Evolutionary conservation across 2,888 invertebrate species (phyloP), one percentile per base, ranked within the genome.

Genomic region (Agriopis leucophaearia): DNA sequence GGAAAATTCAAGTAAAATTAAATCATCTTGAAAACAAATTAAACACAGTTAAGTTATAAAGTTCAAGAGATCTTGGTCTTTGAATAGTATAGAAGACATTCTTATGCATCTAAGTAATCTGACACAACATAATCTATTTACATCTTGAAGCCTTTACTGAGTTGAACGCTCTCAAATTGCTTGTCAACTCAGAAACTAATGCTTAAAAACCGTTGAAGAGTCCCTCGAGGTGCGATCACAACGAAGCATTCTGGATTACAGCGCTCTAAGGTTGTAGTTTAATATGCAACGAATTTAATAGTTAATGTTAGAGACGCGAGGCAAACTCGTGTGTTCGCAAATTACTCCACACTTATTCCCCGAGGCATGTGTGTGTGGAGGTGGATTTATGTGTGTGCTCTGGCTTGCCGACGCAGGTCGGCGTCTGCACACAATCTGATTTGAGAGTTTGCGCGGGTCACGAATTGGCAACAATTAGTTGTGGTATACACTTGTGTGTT

Each of bases 251-350:
- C 83, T 84, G 83, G 85, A 89, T 89, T 89, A 89, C 87, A 85
- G 79, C 80, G 82, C 85, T 83, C 80, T 87, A 86, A 86, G 88
- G 83, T 82, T 83, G 86, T 91, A 90, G 88, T 92, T 89, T 92
- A 92, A 91, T 91, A 93, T 93, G 92, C 92, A 93, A 92, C 92
- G 93, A 93, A 91, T 92, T 93, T 92, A 93, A 93, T 92, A 93
- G 91, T 92, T 93, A 92, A 93, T 92, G 92, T 87, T 84, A 83
- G 86, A 87, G 90, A 89, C 89, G 88, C 84, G 83, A 84, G 83
- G 86, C 81, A 81, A 83, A 81, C 87, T 86, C 87, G 84, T 88
- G 83, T 88, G 89, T 81, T 88, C 85, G 86, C 90, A 92, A 89
- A 93, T 92, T 92, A 92, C 92, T 90, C 87, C 84, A 87, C 90